phyloP scores from a whole-genome alignment of 2,113 vertebrate genomes.

The Erythrolamprus reginae region DNA sequence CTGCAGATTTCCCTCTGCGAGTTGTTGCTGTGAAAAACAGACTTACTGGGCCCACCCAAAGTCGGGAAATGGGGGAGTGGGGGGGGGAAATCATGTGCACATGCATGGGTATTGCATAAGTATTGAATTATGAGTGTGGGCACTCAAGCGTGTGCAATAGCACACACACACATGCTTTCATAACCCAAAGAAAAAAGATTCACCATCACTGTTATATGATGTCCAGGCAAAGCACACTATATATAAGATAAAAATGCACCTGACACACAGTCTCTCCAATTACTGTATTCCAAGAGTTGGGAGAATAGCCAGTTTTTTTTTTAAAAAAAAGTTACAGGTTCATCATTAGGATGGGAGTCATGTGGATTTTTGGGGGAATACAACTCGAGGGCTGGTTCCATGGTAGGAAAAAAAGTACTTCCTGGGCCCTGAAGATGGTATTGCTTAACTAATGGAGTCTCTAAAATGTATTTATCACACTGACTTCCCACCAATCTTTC shows the following conservation, averaged over 20 bases:
- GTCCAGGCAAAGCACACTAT: too few relatives aligned
- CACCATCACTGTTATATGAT: too few relatives aligned
- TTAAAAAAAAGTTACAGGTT: neutral
- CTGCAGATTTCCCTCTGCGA: neutral
- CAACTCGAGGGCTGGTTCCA: neutral
- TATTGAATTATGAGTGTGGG: too few relatives aligned
- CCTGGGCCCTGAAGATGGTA: neutral
- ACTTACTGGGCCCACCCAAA: too few relatives aligned
- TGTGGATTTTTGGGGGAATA: neutral
- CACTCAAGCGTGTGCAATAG: too few relatives aligned
- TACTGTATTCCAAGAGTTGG: neutral
- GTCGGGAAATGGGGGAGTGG: too few relatives aligned
- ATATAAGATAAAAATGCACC: neutral
- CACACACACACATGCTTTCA: too few relatives aligned
- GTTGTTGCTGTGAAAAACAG: too few relatives aligned
- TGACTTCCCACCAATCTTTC: neutral
- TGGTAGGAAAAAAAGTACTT: neutral
- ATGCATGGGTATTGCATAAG: too few relatives aligned
- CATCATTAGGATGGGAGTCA: neutral
- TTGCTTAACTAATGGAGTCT: neutral
- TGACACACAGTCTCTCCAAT: neutral
- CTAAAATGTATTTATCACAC: neutral
- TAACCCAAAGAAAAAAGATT: too few relatives aligned
- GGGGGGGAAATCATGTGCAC: too few relatives aligned
- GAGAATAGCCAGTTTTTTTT: neutral